Conservation (phyloP, 2,113 vertebrate genomes). For the Rattus rattus region DNA sequence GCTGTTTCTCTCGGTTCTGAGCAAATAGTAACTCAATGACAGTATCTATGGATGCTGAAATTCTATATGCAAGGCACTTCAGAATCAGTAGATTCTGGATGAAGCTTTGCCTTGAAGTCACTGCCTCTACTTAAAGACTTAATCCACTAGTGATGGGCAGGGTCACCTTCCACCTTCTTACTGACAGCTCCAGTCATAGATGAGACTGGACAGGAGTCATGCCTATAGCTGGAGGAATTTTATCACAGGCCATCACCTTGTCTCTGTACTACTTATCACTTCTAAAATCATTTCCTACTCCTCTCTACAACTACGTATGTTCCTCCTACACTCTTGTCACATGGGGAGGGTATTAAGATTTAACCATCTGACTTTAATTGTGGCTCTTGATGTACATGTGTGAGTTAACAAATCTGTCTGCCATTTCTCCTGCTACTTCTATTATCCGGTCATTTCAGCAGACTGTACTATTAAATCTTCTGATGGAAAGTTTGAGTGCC, state of each 20-base stretch:
- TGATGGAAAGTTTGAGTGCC: background rate
- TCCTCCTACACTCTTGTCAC: background rate
- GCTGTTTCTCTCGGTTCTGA: slow-evolving; percentile 2
- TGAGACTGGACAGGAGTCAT: background rate
- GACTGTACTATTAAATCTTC: background rate
- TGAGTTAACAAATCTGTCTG: background rate
- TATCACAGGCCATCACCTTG: background rate
- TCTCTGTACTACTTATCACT: background rate
- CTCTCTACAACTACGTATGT: background rate
- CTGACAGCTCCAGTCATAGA: background rate
- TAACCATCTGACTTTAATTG: background rate
- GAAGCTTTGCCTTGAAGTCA: background rate
- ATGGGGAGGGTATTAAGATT: background rate
- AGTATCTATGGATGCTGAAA: background rate
- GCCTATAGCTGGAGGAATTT: background rate
- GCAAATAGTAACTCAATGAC: background rate
- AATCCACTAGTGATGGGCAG: background rate
- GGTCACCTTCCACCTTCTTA: background rate
- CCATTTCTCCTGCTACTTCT: background rate
- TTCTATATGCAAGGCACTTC: slow-evolving; percentile 1
- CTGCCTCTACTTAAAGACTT: background rate
- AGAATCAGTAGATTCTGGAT: background rate
- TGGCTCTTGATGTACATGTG: background rate
- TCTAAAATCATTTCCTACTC: background rate
- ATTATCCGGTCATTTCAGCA: background rate